A percentile compares a stretch with the other conserved stretches of the same genome.
phyloP scores from a whole-genome alignment of 2,888 invertebrate species.

The Melanargia galathea region DNA sequence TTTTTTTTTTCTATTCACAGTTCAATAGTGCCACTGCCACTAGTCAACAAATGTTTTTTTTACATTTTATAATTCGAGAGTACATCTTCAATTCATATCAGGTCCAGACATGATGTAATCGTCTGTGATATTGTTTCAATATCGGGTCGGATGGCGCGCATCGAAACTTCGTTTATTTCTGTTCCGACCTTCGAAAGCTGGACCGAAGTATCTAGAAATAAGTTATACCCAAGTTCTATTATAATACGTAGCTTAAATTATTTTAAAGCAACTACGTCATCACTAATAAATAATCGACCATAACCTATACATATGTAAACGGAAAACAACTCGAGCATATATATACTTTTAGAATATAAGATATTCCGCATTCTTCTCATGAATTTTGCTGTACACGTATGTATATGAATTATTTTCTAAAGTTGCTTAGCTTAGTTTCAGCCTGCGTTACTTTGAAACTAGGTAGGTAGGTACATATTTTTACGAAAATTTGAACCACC shows the following conservation, averaged over 20 bases:
- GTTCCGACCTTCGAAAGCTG: neutral
- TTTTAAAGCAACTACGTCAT: neutral
- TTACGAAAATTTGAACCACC: no score
- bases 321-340: neutral
- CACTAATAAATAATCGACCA: neutral
- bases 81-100: neutral
- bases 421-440: no score
- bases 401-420: no score
- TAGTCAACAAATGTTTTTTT: no score
- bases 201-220: neutral
- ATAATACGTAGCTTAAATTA: neutral
- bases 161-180: neutral
- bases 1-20: no score
- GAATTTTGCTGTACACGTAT: no score
- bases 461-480: no score
- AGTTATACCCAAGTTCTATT: neutral
- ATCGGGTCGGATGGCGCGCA: neutral
- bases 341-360: constrained; percentile 4
- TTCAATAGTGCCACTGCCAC: no score
- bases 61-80: neutral
- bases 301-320: neutral
- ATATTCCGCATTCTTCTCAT: neutral
- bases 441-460: no score
- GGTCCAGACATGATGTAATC: neutral
- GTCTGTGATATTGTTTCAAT: neutral